Percentiles rank a stretch among this genome's conserved stretches.
These are phyloP conservation scores for Neotoxoptera formosana DNA, from an alignment of 1,140 invertebrate genomes.

Conservation along the genomic window DNA sequence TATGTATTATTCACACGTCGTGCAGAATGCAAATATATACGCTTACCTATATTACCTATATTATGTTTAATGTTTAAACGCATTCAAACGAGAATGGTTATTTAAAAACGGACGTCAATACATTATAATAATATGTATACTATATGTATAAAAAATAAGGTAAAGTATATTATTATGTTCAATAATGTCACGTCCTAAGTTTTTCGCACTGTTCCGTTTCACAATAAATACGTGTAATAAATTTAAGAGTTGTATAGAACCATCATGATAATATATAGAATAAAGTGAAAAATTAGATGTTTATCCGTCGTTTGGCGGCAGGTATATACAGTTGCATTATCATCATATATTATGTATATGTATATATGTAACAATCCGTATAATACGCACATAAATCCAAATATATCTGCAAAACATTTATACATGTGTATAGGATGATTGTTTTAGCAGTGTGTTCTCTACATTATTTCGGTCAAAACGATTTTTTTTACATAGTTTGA, in stretches of 20 bases:
- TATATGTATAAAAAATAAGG: background rate
- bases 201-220: background rate
- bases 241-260: background rate
- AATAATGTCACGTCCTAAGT: background rate
- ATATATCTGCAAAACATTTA: background rate
- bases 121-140: too few species aligned
- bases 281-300: background rate
- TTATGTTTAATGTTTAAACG: constrained; percentile 11
- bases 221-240: background rate
- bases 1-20: background rate
- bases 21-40: background rate
- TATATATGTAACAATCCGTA: background rate
- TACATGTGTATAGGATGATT: background rate
- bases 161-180: background rate
- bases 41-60: background rate
- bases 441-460: background rate
- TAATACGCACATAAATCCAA: background rate
- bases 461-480: background rate
- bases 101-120: background rate
- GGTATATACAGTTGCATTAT: background rate
- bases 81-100: background rate
- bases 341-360: background rate
- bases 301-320: background rate
- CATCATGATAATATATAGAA: background rate
- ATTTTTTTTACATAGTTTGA: background rate